Evolutionary conservation across 2,113 vertebrate genomes (phyloP).

Genomic region (Colossoma macropomum): DNA sequence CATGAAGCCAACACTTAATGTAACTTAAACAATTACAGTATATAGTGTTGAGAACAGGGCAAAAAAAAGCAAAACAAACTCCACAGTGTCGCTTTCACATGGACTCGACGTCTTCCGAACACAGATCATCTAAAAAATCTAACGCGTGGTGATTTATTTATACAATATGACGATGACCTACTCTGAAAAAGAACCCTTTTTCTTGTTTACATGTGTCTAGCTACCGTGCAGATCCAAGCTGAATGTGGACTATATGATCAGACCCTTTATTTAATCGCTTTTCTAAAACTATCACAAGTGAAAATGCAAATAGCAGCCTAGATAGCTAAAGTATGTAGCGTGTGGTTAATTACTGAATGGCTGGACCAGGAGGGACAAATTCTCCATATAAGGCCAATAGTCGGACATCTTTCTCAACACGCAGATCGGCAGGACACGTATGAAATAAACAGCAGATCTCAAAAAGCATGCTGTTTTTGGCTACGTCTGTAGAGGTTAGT

Average conservation of each 20-base stretch:
- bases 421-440: slow-evolving; percentile 53
- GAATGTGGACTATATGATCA: neutral
- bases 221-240: slow-evolving; percentile 1
- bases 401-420: slow-evolving; percentile 54
- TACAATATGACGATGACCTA: slow-evolving; percentile 40
- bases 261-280: neutral
- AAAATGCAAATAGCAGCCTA: slow-evolving; percentile 33
- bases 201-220: neutral
- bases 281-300: neutral
- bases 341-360: neutral
- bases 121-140: neutral
- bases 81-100: neutral
- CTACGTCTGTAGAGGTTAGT: slow-evolving; percentile 77
- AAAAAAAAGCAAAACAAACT: neutral
- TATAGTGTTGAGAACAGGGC: neutral
- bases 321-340: slow-evolving; percentile 6
- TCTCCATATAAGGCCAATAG: slow-evolving; percentile 43
- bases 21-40: neutral
- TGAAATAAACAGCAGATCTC: slow-evolving; percentile 63
- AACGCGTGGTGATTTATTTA: slow-evolving; percentile 10
- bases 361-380: slow-evolving; percentile 16
- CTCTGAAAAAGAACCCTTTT: slow-evolving; percentile 10
- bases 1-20: neutral
- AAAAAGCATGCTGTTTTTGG: slow-evolving; percentile 76
- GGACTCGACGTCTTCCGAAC: neutral